Base-by-base conservation (phyloP, 2,113 vertebrate species). In the Cyanistes caeruleus region DNA sequence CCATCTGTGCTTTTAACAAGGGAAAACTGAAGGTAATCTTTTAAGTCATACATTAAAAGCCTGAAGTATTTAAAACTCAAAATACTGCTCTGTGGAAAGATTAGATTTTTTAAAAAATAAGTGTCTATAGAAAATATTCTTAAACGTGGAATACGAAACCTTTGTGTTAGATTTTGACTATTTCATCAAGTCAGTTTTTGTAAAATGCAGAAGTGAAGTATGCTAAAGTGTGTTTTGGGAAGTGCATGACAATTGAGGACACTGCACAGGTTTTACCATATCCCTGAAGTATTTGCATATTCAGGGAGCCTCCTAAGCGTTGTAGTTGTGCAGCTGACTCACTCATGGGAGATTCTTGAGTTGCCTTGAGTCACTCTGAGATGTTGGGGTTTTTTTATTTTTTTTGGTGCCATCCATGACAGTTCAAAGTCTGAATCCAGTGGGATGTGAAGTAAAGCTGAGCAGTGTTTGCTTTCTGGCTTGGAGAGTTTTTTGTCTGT, bases 1-100 rank as follows among this genome's bases (percentile, higher is more conserved):
- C 99, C 14, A 93, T 99, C 86, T 98, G 99, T 77, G 99, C 99
- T 89, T 99, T 99, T 97, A 99, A 99, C 98, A 99, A 99, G 97
- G 99, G 99, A 96, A 99, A 99, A 97, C 98, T 99, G 77, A 99
- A 99, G 98, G 99, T 99, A 95, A 95, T 93, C 12, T 81, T 51
- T 12, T 11, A 69, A 51, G 35, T 77, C 4, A 0, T 37, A 13
- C 13, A 27, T 25, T 52, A 67, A 82, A 91, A 84, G 90, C 27
- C 15, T 55, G 5, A 74, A 48, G 19, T 64, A 52, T 35, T 63
- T 88, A 37, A 74, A 52, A 27, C 9, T 63, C 64, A 55, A 33
- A 75, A 55, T 44, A 48, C 9, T 85, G 22, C 43, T 89, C 10
- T 14, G n/a, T 41, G 35, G n/a, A n/a, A 87, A 41, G 24, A 9